Base-by-base conservation (phyloP, 2,888 invertebrate species). In the Sarcophaga subvicina region DNA sequence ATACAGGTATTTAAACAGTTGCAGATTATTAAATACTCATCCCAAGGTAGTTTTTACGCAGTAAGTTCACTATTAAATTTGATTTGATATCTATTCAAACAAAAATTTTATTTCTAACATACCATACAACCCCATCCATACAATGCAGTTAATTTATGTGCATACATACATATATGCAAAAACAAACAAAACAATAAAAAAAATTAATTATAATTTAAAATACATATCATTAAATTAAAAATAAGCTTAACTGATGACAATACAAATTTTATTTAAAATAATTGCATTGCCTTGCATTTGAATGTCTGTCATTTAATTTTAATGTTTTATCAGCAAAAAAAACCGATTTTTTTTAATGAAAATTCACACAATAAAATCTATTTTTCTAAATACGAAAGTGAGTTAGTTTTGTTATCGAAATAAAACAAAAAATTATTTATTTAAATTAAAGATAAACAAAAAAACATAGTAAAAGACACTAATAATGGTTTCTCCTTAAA, bases 361-460 rank as follows among this genome's bases (percentile, higher is more conserved):
- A 37, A 37, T 37, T 69, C 47, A 12, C 10, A 22, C 4, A 49
- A 22, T 49, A 75, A 82, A 37, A 14, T 3, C 25, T 69, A 37
- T 37, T 37, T 37, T 37, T 37, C 37, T 37, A 37, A 37, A 37
- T 8, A 1, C 8, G 8, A 37, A 37, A 37, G 72, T 62, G 66
- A 83, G 78, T 83, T 75, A 37, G 14, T 69, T 81, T 75, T 77
- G 27, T 59, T 83, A 60, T 60, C 59, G 20, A 63, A 81, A 81
- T 45, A 76, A 54, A 49, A 37, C 0, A 37, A 37, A 37, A 27
- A 59, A 67, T 67, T 66, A 67, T 67, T 80, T 80, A 69, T 60
- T 82, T 77, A 66, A 77, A 72, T 83, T 66, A 71, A 72, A 72
- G 59, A 71, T 72, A 77, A 78, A 71, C 62, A 83, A 71, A 66